A percentile compares a stretch with the other conserved stretches of the same genome.
Evolutionary conservation across 2,113 vertebrate species (phyloP).

Genomic region (Triplophysa rosa): DNA sequence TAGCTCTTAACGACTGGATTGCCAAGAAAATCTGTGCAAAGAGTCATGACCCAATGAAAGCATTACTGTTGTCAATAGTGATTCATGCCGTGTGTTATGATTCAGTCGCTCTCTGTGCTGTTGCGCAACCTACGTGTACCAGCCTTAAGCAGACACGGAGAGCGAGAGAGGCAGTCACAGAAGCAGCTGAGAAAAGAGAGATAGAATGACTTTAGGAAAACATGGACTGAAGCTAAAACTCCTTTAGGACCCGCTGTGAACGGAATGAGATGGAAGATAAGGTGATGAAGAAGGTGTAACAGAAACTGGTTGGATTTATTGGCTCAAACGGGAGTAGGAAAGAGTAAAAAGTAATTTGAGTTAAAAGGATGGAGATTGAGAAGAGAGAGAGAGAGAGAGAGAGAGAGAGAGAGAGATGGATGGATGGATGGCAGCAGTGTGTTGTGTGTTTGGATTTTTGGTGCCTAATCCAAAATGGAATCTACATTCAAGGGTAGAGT

Average conservation of each 20-base stretch:
- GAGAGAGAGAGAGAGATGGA: not conserved
- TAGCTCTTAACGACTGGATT: not conserved
- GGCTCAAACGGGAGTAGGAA: not conserved
- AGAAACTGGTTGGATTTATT: not conserved
- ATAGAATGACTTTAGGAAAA: not conserved
- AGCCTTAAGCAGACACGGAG: slow-evolving; percentile 37
- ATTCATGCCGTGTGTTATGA: slow-evolving; percentile 27
- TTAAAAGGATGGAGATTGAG: slow-evolving; percentile 39
- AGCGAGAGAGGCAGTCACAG: not conserved
- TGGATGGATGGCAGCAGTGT: slow-evolving; percentile 29
- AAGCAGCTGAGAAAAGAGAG: slow-evolving; percentile 3
- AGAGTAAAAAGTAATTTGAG: slow-evolving; percentile 15
- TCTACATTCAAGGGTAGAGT: slow-evolving; percentile 49
- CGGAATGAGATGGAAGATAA: slow-evolving; percentile 23
- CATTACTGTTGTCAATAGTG: not conserved
- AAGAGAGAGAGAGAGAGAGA: not conserved
- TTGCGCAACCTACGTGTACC: slow-evolving; percentile 44
- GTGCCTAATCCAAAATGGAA: slow-evolving; percentile 24
- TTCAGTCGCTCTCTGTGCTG: not conserved
- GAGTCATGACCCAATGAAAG: slow-evolving; percentile 4
- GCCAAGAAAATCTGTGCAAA: not conserved
- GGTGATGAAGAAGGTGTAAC: slow-evolving; percentile 7
- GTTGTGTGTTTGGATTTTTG: slow-evolving; percentile 44
- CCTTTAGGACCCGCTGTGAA: not conserved
- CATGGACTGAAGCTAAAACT: slow-evolving; percentile 5